Evolutionary conservation across 2,888 invertebrate genomes (phyloP), one percentile per base, ranked within the genome.

Genomic region (Drosophila dives): DNA sequence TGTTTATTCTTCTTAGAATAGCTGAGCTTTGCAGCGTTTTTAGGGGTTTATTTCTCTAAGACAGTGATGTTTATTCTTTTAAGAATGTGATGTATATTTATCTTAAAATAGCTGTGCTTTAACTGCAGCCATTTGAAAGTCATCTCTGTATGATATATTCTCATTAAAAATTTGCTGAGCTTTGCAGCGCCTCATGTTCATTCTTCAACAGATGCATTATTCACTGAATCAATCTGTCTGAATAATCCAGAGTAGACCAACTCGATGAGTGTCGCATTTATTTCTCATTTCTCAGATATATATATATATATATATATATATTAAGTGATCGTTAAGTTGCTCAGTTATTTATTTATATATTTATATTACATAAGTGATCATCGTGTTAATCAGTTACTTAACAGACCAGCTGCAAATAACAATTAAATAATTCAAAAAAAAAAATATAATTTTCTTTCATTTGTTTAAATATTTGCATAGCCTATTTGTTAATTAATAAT

Each of bases 401-500:
- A 36, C 36, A 36, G 15, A 15, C 15, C 36, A 36, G 7, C 36
- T 1, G 15, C 36, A 29, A 50, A 29, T n/a, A n/a, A 11, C n/a
- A 32, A 51, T 29, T 29, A 6, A 29, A 29, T 26, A 26, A 26
- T 26, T 3, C 26, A 29, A 29, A 5, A 29, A 32, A 38, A 38
- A 0, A 17, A 17, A 29, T 29, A 29, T 4, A 29, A 29, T 29
- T 38, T 38, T 38, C 38, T 38, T 38, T 32, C 75, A 73, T 60
- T 81, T 84, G 76, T 68, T 73, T 61, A 72, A 86, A 84, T 81
- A 83, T 83, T 81, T 70, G 69, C 77, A 40, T 62, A 55, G 64
- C 60, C 69, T 75, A 78, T 84, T 83, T 84, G 76, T 74, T 74
- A 83, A 83, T 83, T 83, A 84, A 81, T 73, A 83, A 84, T 72